Percentiles rank a stretch among this genome's conserved stretches.
Conservation (phyloP, 2,797 vertebrate species). For the Florisuga fusca region DNA sequence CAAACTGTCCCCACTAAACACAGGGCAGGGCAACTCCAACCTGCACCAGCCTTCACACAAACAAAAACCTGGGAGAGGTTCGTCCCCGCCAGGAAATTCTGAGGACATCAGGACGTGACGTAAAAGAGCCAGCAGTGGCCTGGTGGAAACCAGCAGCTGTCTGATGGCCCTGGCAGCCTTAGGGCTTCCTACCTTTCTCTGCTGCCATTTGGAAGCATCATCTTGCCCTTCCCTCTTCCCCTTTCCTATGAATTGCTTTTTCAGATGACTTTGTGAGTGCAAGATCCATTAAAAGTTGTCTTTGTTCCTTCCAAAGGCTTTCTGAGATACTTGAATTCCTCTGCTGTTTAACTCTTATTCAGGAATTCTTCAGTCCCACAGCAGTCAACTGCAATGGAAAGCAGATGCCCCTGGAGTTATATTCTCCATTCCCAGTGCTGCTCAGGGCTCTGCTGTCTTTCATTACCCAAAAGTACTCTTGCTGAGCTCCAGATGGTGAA, state of each 20-base stretch:
- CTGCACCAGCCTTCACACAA: neutral
- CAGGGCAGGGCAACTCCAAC: neutral
- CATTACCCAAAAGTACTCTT: neutral
- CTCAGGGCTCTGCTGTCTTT: neutral
- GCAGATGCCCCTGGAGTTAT: neutral
- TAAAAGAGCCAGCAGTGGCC: neutral
- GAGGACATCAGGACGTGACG: neutral
- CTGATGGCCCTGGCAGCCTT: neutral
- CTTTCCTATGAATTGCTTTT: neutral
- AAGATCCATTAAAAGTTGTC: conserved; percentile 4
- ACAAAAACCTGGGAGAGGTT: neutral
- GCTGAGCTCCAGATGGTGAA: neutral
- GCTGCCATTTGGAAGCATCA: neutral
- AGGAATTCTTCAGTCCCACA: neutral
- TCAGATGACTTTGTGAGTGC: neutral
- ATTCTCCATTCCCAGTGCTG: neutral
- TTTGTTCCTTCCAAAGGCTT: neutral
- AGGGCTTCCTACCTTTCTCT: neutral
- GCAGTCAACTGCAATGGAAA: neutral
- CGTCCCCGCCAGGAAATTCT: neutral
- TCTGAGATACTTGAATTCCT: neutral
- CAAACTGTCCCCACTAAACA: neutral
- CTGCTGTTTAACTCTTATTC: neutral
- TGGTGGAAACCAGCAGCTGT: neutral
- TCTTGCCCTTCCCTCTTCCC: neutral